These are phyloP conservation scores for Formica exsecta DNA, from an alignment of 1,140 invertebrate genomes.

Conservation along the genomic window DNA sequence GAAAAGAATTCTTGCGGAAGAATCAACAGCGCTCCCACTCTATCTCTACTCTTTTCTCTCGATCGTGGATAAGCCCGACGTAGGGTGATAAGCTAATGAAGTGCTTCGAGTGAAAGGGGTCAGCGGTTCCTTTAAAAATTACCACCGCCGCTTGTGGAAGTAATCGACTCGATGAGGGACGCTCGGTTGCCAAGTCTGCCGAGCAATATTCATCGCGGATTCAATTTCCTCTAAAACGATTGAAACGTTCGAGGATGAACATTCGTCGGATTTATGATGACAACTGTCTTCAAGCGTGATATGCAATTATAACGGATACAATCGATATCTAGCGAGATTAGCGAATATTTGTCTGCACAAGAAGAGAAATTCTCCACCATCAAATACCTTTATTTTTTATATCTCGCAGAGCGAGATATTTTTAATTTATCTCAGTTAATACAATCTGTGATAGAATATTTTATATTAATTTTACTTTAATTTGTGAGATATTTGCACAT, in stretches of 20 bases:
- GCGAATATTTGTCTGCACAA: neutral
- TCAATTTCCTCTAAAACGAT: neutral
- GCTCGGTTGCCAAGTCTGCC: neutral
- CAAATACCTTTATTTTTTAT: neutral
- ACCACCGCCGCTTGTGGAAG: constrained; percentile 20
- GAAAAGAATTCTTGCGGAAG: constrained; percentile 53
- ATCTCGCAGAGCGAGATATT: neutral
- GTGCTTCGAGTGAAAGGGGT: constrained; percentile 52
- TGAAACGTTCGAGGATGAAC: neutral
- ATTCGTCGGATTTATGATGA: neutral
- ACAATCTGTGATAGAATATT: neutral
- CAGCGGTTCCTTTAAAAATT: constrained; percentile 58
- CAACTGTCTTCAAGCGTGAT: neutral
- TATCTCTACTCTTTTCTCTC: constrained; percentile 17
- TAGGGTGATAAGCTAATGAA: constrained; percentile 57
- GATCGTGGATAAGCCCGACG: constrained; percentile 30
- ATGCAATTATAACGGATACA: neutral
- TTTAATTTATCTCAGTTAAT: neutral
- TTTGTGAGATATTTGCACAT: neutral
- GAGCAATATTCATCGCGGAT: neutral
- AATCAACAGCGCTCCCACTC: constrained; percentile 25
- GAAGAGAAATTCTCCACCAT: neutral
- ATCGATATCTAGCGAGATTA: neutral
- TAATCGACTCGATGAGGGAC: constrained; percentile 34
- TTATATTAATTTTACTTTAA: neutral